phyloP scores from a whole-genome alignment of 2,113 vertebrate genomes.

The Indicator maculatus region DNA sequence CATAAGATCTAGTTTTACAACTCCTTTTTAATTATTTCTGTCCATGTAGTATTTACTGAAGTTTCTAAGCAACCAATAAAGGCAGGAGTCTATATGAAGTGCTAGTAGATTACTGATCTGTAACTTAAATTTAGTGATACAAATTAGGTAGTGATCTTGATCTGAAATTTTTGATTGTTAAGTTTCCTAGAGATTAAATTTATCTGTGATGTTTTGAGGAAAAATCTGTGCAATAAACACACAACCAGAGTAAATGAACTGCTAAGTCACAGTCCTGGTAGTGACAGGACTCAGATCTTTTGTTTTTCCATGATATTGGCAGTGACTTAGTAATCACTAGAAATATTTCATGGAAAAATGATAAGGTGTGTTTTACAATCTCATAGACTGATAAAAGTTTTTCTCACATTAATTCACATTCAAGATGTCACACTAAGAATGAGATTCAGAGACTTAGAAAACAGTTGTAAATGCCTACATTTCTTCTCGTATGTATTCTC shows the following conservation, averaged over 20 bases:
- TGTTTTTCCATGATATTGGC: background rate
- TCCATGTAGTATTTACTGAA: background rate
- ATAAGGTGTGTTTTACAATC: background rate
- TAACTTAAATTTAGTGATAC: background rate
- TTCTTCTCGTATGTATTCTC: background rate
- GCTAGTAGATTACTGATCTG: background rate
- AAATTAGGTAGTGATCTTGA: background rate
- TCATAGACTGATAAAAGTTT: background rate
- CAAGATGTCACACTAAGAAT: background rate
- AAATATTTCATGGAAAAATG: background rate
- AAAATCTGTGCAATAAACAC: background rate
- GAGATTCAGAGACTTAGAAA: background rate
- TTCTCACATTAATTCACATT: fast-evolving
- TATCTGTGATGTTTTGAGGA: background rate
- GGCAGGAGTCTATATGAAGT: background rate
- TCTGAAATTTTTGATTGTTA: background rate
- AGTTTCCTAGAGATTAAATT: background rate
- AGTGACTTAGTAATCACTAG: background rate
- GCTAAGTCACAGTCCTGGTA: background rate
- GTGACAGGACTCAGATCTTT: background rate
- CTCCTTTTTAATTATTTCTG: background rate
- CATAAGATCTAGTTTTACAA: background rate
- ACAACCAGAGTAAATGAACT: background rate
- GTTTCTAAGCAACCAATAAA: background rate
- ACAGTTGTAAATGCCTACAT: background rate